Percentiles rank a stretch among this genome's conserved stretches.
These are phyloP conservation scores for Leistus spinibarbis DNA, from an alignment of 2,888 invertebrate species.

Conservation along the genomic window DNA sequence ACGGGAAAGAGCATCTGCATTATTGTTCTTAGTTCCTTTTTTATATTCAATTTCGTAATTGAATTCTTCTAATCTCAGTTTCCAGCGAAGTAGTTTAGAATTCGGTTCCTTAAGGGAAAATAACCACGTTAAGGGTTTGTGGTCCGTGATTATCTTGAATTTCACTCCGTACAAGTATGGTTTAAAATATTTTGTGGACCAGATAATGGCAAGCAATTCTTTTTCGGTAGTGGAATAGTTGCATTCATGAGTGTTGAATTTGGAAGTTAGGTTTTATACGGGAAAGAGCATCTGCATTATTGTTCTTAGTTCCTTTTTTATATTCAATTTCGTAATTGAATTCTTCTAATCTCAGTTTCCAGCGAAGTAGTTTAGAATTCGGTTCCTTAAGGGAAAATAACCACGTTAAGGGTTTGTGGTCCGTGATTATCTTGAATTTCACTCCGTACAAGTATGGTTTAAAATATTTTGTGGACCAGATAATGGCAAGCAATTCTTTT, in stretches of 20 bases:
- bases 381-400: too few species aligned
- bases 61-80: not conserved
- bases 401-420: conserved; percentile 1
- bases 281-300: not conserved
- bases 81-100: not conserved
- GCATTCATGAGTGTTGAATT: not conserved
- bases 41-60: not conserved
- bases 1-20: conserved; percentile 1
- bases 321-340: conserved; percentile 16
- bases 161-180: not conserved
- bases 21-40: not conserved
- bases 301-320: not conserved
- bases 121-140: not conserved
- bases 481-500: conserved; percentile 45
- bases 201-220: not conserved
- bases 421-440: conserved; percentile 3
- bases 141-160: not conserved
- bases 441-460: not conserved
- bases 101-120: too few species aligned
- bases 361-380: conserved; percentile 11
- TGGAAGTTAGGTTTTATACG: too few species aligned
- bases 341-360: not conserved
- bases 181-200: not conserved
- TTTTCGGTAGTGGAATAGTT: not conserved
- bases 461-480: too few species aligned